Evolutionary conservation across 2,888 invertebrate genomes (phyloP).

Genomic region (Drosophila rellima): DNA sequence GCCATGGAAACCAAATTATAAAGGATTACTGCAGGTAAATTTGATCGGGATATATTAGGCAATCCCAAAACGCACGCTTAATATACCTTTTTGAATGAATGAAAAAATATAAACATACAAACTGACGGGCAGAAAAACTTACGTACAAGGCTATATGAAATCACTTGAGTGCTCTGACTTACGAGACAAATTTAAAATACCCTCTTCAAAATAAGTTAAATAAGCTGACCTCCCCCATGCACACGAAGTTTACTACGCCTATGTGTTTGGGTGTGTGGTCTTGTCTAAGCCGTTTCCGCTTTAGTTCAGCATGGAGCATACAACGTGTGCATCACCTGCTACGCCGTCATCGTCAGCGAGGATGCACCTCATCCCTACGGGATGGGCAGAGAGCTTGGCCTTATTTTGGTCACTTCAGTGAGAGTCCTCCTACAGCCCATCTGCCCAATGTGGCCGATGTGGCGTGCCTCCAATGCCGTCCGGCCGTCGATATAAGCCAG

Average conservation of each 20-base stretch:
- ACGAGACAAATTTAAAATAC: no score
- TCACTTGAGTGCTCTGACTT: no score
- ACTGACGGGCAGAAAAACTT: no score
- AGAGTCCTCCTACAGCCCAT: conserved; percentile 91
- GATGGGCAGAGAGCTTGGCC: conserved; percentile 89
- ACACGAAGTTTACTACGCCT: neutral
- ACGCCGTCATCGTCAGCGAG: conserved; percentile 87
- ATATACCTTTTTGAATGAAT: no score
- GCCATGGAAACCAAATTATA: no score
- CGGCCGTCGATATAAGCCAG: conserved; percentile 87
- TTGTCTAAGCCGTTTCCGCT: conserved; percentile 27
- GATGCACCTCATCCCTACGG: conserved; percentile 88
- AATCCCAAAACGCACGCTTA: no score
- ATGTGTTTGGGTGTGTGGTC: conserved; percentile 15
- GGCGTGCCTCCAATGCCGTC: conserved; percentile 91
- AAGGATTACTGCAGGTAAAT: no score
- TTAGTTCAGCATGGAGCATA: conserved; percentile 52
- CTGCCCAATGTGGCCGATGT: conserved; percentile 93
- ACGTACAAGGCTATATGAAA: no score
- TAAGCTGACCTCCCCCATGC: neutral
- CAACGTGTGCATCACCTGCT: conserved; percentile 87
- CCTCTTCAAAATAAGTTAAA: no score
- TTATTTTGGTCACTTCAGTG: conserved; percentile 91
- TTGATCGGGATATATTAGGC: no score
- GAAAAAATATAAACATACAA: no score